Conservation (phyloP, 2,797 vertebrate genomes). For the Pelochelys cantorii region DNA sequence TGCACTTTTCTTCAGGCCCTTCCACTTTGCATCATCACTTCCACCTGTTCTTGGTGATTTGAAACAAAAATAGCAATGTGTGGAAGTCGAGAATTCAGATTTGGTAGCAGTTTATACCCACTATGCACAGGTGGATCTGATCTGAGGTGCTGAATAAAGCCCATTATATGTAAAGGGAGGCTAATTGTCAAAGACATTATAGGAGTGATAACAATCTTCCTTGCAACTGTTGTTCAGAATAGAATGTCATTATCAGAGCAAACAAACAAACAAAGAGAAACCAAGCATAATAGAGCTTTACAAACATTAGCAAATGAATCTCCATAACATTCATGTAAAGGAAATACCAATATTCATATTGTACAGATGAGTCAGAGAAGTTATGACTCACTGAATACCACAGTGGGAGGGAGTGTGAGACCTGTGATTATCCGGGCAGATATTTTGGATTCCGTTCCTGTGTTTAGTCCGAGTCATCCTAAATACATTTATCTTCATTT, state of each 20-base stretch:
- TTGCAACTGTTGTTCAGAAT: background rate
- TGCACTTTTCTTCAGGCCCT: accelerated
- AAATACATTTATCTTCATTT: accelerated
- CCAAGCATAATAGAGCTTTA: accelerated
- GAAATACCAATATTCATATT: background rate
- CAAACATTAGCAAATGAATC: accelerated
- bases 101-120: accelerated
- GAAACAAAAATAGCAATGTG: accelerated
- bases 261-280: background rate
- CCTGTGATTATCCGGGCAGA: accelerated
- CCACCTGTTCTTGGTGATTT: background rate
- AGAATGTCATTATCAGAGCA: background rate
- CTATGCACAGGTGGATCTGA: background rate
- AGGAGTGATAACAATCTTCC: background rate
- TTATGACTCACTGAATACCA: background rate
- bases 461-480: background rate
- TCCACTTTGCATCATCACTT: accelerated
- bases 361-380: background rate
- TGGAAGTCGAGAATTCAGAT: accelerated
- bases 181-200: conserved; percentile 38
- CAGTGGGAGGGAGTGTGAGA: accelerated
- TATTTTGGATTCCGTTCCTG: background rate
- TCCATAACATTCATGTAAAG: accelerated
- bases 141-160: background rate
- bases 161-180: accelerated